Evolutionary conservation across 2,113 vertebrate species (phyloP).

Genomic region (Oncorhynchus gorbuscha): DNA sequence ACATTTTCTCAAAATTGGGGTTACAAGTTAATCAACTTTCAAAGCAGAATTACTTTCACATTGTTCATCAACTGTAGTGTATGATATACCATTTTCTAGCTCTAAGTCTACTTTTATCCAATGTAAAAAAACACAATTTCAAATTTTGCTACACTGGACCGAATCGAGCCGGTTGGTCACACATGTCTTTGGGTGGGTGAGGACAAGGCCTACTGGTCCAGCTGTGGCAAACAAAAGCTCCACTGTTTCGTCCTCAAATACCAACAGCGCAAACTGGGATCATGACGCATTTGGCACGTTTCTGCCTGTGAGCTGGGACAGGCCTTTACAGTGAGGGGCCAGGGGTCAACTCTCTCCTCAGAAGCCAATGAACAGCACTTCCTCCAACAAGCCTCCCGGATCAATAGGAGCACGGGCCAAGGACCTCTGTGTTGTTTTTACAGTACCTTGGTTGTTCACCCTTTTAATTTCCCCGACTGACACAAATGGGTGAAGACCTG

Average conservation of each 20-base stretch:
- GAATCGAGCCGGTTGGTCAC: no score
- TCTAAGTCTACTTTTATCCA: no score
- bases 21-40: no score
- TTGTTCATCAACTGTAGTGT: no score
- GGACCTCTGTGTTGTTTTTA: neutral
- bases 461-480: neutral
- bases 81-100: no score
- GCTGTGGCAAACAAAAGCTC: conserved; percentile 55
- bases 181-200: conserved; percentile 38
- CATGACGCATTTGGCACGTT: conserved; percentile 48
- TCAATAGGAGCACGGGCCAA: neutral
- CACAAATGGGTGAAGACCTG: conserved; percentile 3
- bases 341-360: conserved; percentile 44
- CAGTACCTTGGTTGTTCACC: conserved; percentile 18
- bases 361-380: conserved; percentile 33
- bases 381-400: conserved; percentile 31
- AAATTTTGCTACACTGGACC: no score
- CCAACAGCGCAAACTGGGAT: conserved; percentile 37
- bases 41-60: no score
- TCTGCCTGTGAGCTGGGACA: conserved; percentile 37
- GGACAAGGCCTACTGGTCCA: conserved; percentile 28
- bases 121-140: no score
- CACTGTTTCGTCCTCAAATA: conserved; percentile 49
- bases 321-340: conserved; percentile 38
- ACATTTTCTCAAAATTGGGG: neutral